Percentiles rank a stretch among this genome's conserved stretches.
Conservation (phyloP, 2,797 vertebrate genomes). For the Semaprochilodus insignis region DNA sequence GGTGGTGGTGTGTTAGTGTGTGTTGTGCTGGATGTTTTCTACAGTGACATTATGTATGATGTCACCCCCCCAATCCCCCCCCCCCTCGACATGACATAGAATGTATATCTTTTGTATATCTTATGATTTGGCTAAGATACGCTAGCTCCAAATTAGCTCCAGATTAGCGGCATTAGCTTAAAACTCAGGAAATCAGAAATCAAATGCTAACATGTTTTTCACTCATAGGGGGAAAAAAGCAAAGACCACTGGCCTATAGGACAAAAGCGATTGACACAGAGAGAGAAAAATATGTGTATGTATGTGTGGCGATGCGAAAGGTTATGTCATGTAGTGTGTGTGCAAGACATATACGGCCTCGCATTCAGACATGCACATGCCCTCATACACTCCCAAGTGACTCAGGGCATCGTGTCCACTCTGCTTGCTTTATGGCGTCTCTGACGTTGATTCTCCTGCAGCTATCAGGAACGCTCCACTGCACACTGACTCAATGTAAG, state of each 20-base stretch:
- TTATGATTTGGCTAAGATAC: background rate
- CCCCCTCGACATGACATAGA: no score
- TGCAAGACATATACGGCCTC: background rate
- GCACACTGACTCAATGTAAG: constrained; percentile 30
- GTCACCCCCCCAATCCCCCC: no score
- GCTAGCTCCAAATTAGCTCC: background rate
- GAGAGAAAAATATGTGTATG: constrained; percentile 6
- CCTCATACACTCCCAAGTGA: background rate
- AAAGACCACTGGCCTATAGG: background rate
- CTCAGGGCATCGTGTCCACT: background rate
- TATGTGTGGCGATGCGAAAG: constrained; percentile 34
- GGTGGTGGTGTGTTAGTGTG: no score
- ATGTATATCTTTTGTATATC: no score
- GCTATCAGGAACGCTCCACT: constrained; percentile 23
- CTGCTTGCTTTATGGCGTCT: background rate
- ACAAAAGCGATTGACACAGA: background rate
- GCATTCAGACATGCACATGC: constrained; percentile 9
- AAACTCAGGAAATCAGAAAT: background rate
- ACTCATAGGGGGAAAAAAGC: background rate
- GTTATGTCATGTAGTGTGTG: background rate
- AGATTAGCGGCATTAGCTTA: background rate
- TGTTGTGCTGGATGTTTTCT: no score
- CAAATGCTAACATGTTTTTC: background rate
- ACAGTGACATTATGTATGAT: no score
- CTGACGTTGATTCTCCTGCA: constrained; percentile 34